phyloP scores from a whole-genome alignment of 2,888 invertebrate genomes.

The Drosophila gaucha region DNA sequence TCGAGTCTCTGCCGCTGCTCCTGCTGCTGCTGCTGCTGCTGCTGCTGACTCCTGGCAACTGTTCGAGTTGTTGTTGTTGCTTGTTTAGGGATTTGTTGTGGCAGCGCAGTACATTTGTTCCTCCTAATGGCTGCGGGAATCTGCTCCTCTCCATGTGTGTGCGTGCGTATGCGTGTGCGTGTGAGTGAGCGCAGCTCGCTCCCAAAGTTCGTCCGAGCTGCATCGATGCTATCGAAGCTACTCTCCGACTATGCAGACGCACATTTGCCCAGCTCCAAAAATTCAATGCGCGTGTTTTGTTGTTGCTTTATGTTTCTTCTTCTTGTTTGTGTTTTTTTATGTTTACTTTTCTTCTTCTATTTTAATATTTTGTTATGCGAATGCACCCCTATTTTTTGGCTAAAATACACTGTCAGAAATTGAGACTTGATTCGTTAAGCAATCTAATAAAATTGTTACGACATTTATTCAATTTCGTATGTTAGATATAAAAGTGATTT shows the following conservation, averaged over 20 bases:
- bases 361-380: not conserved
- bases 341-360: conserved; percentile 7
- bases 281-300: conserved; percentile 11
- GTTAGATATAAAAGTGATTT: no score
- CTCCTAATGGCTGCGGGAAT: conserved; percentile 59
- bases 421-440: not conserved
- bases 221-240: conserved; percentile 50
- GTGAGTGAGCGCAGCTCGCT: conserved; percentile 32
- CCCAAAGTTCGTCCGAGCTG: conserved; percentile 39
- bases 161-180: conserved; percentile 6
- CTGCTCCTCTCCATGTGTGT: conserved; percentile 21
- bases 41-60: conserved; percentile 13
- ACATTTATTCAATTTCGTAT: no score
- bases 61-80: conserved; percentile 61
- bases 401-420: conserved; percentile 18
- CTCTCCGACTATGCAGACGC: conserved; percentile 44
- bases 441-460: no score
- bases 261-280: conserved; percentile 25
- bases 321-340: conserved; percentile 1
- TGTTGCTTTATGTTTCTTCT: conserved; percentile 1
- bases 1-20: conserved; percentile 46
- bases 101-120: conserved; percentile 75
- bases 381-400: conserved; percentile 12
- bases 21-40: conserved; percentile 9
- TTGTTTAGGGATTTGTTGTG: conserved; percentile 79